phyloP scores from a whole-genome alignment of 2,888 invertebrate genomes.

The Orthonevra nobilis region DNA sequence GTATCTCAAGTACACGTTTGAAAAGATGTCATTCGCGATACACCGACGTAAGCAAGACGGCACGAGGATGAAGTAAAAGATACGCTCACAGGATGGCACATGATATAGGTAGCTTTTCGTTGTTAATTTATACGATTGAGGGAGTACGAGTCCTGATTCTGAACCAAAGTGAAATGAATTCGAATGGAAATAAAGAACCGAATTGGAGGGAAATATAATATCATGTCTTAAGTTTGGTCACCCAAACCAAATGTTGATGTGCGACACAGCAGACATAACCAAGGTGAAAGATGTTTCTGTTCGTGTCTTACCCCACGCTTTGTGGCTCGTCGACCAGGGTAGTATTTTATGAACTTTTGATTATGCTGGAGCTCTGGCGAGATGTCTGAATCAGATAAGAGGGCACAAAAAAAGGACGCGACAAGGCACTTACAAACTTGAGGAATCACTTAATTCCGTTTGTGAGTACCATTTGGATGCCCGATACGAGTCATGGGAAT shows the following conservation, averaged over 20 bases:
- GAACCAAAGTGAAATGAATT: constrained; percentile 60
- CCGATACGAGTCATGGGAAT: constrained; percentile 41
- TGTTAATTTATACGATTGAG: constrained; percentile 57
- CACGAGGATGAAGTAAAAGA: constrained; percentile 46
- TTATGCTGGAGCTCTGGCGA: constrained; percentile 47
- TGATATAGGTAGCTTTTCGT: too few species aligned
- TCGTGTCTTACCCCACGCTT: constrained; percentile 27
- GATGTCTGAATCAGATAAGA: constrained; percentile 67
- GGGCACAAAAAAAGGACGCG: constrained; percentile 39
- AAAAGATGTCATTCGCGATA: constrained; percentile 42
- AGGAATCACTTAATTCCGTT: constrained; percentile 61
- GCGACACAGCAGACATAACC: constrained; percentile 32
- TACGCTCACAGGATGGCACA: constrained; percentile 25
- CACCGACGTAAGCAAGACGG: constrained; percentile 17
- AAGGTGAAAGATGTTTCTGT: constrained; percentile 66
- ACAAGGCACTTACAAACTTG: constrained; percentile 57
- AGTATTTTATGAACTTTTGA: constrained; percentile 67
- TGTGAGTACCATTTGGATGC: constrained; percentile 35
- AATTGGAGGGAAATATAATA: constrained; percentile 41
- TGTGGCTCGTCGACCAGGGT: constrained; percentile 47
- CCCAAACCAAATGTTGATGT: constrained; percentile 53
- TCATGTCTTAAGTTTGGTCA: constrained; percentile 62
- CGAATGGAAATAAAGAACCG: constrained; percentile 62
- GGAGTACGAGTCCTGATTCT: constrained; percentile 36
- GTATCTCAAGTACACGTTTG: too few species aligned